Base-by-base conservation (phyloP, 2,113 vertebrate genomes). In the Dasypus novemcinctus region DNA sequence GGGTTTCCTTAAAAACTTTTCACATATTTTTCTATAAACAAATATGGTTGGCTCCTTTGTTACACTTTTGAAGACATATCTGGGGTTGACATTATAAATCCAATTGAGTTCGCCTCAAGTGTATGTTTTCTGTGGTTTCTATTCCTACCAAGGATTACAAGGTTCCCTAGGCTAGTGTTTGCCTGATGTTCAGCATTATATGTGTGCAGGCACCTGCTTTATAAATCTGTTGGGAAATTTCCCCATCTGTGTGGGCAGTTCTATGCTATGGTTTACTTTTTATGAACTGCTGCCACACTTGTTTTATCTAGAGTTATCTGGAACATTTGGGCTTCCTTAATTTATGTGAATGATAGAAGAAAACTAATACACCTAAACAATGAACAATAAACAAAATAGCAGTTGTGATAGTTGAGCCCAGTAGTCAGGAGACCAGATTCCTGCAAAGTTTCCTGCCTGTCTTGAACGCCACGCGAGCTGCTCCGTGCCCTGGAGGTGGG, bases 331-430 rank as follows among this genome's bases (percentile, higher is more conserved):
- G 54, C 66, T 46, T 95, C 71, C 82, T n/a, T 38, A 91, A 83
- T 5, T 12, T 71, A 54, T 83, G 69, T 7, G 7, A 9, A 0
- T 57, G 74, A 78, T 4, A 79, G 87, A 87, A 91, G 80, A 1
- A 11, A 97, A 92, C 9, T 54, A 78, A 38, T 61, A 85, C 5
- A 74, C 38, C 76, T 54, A 88, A 95, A 91, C 63, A 87, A 87
- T 71, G 95, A 76, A 89, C n/a, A n/a, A n/a, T n/a, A n/a, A n/a
- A n/a, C n/a, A 96, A 87, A 78, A 96, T 81, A 89, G 69, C 49
- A 74, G 82, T 57, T 87, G 81, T 94, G 94, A 92, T 61, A 83
- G 83, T 49, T 29, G 25, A 78, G 5, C 20, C 7, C 2, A 2
- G 57, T 13, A 86, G 87, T 83, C 72, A 66, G 0, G 0, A 69